These are phyloP conservation scores for Sapajus apella DNA, from an alignment of 2,113 vertebrate genomes.

Conservation along the genomic window DNA sequence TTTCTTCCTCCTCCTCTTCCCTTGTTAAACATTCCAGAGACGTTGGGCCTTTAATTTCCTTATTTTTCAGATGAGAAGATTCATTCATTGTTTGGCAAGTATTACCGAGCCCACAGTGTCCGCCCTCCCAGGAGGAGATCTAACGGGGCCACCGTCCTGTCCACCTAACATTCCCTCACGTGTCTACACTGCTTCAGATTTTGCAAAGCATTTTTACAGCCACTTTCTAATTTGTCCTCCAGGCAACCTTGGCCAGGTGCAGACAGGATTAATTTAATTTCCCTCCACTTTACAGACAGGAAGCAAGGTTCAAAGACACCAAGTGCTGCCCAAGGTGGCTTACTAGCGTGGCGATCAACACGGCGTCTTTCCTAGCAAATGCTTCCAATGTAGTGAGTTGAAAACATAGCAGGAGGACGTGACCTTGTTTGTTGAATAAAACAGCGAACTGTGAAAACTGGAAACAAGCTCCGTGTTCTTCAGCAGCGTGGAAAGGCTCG, in stretches of 20 bases:
- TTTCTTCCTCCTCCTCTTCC: background rate
- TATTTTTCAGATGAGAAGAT: background rate
- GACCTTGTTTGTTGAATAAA: background rate
- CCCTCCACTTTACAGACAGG: background rate
- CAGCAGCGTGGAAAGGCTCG: fast-evolving
- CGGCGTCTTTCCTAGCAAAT: background rate
- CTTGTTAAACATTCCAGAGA: background rate
- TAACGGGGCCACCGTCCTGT: background rate
- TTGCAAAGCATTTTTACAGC: background rate
- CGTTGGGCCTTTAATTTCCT: background rate
- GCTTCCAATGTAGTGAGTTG: background rate
- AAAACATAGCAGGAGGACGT: background rate
- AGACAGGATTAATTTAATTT: background rate
- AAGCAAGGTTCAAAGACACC: background rate
- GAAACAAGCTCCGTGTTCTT: background rate
- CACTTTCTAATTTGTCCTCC: background rate
- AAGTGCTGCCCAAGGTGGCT: background rate
- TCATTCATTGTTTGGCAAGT: background rate
- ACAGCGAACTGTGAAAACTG: background rate
- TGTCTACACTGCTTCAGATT: background rate
- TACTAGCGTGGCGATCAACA: background rate
- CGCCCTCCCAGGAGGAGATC: background rate
- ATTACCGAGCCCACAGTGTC: too few relatives aligned
- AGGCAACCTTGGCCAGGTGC: background rate
- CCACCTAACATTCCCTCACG: too few relatives aligned